Conservation (phyloP, 1,140 invertebrate species). For the Luehdorfia chinensis region DNA sequence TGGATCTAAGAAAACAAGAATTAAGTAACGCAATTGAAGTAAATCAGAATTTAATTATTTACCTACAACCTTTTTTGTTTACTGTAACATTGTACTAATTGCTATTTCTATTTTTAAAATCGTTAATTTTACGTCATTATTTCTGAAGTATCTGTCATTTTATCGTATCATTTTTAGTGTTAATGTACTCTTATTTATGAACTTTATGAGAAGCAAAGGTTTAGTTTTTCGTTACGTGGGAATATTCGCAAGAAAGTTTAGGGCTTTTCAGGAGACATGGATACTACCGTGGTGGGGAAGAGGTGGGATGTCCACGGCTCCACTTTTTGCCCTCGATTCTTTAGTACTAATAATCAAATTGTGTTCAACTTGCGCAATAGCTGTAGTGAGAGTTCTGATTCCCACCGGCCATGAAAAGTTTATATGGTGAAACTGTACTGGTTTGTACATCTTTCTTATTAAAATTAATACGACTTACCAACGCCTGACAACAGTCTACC, state of each 20-base stretch:
- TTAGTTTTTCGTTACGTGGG: slow-evolving; percentile 47
- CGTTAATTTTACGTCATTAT: no score
- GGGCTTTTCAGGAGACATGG: slow-evolving; percentile 55
- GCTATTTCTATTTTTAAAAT: no score
- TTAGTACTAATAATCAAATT: slow-evolving; percentile 55
- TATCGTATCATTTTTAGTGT: slow-evolving; percentile 5
- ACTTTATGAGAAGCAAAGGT: slow-evolving; percentile 44
- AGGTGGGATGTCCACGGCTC: slow-evolving; percentile 42
- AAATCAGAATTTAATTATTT: no score
- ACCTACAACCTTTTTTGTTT: no score
- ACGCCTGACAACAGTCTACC: no score
- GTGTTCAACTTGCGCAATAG: slow-evolving; percentile 46
- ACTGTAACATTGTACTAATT: no score
- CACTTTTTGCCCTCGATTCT: slow-evolving; percentile 52
- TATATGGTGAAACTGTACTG: slow-evolving; percentile 61
- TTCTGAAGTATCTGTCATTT: slow-evolving; percentile 13
- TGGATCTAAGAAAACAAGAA: no score
- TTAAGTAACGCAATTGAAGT: no score
- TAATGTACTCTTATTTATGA: slow-evolving; percentile 24
- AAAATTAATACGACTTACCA: no score
- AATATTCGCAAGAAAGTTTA: slow-evolving; percentile 50
- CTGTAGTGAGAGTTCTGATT: slow-evolving; percentile 38
- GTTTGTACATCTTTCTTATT: slow-evolving; percentile 27
- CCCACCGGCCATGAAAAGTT: slow-evolving; percentile 54
- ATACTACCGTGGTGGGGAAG: slow-evolving; percentile 60